Conservation (phyloP, 2,113 vertebrate species). For the Cebidichthys violaceus region DNA sequence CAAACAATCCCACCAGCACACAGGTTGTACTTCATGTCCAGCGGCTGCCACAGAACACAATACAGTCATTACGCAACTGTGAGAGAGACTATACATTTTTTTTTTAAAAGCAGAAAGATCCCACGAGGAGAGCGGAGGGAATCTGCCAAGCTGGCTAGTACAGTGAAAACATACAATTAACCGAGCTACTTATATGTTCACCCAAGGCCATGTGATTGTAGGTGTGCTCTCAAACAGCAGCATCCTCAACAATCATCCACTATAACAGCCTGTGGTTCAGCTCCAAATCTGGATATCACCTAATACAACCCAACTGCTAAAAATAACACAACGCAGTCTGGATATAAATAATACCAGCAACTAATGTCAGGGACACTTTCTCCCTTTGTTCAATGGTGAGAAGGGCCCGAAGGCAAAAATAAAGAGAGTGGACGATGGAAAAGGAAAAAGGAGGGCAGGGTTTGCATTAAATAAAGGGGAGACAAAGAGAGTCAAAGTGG, state of each 20-base stretch:
- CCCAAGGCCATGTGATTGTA: constrained; percentile 68
- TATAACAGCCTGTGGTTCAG: constrained; percentile 32
- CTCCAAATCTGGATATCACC: constrained; percentile 63
- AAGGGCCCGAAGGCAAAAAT: constrained; percentile 51
- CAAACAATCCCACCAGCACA: constrained; percentile 29
- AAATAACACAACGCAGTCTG: constrained; percentile 65
- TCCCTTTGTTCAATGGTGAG: constrained; percentile 65
- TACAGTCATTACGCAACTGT: constrained; percentile 57
- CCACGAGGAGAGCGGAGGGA: constrained; percentile 38
- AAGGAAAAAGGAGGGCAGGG: constrained; percentile 40
- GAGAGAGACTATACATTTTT: constrained; percentile 43
- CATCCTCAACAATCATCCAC: constrained; percentile 58
- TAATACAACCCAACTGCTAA: constrained; percentile 74
- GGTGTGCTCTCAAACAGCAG: constrained; percentile 66
- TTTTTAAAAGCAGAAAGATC: constrained; percentile 45
- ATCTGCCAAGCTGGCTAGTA: constrained; percentile 59
- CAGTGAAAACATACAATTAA: constrained; percentile 77
- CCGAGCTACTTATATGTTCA: constrained; percentile 54
- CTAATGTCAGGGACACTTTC: constrained; percentile 72
- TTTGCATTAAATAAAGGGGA: constrained; percentile 31
- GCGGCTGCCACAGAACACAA: constrained; percentile 42
- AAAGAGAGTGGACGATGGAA: constrained; percentile 54
- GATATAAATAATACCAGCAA: constrained; percentile 69
- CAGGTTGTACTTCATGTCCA: constrained; percentile 32
- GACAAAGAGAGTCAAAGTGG: constrained; percentile 41